Evolutionary conservation across 2,888 invertebrate species (phyloP).

Genomic region (Melanargia galathea): DNA sequence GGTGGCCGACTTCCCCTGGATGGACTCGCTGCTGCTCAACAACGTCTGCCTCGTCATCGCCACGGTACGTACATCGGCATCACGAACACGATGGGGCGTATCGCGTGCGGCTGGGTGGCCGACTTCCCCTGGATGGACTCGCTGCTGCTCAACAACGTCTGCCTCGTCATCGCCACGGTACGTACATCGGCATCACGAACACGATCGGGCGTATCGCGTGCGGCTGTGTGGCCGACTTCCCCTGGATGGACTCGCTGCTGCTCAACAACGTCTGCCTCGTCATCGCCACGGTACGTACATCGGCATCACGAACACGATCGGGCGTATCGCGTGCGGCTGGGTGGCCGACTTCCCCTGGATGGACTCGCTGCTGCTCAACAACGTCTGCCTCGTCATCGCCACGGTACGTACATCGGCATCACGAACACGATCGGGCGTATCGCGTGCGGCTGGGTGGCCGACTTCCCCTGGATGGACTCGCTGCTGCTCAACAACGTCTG

Average conservation of each 20-base stretch:
- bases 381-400: constrained; percentile 93
- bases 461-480: constrained; percentile 95
- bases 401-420: constrained; percentile 91
- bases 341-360: constrained; percentile 96
- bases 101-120: constrained; percentile 94
- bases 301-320: constrained; percentile 96
- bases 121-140: constrained; percentile 96
- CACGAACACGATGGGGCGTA: constrained; percentile 96
- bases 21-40: constrained; percentile 95
- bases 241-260: constrained; percentile 94
- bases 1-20: constrained; percentile 95
- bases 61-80: constrained; percentile 91
- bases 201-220: constrained; percentile 95
- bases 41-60: constrained; percentile 95
- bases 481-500: constrained; percentile 96
- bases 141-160: constrained; percentile 95
- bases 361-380: constrained; percentile 95
- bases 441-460: constrained; percentile 93
- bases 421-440: constrained; percentile 97
- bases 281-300: constrained; percentile 90
- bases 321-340: constrained; percentile 94
- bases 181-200: constrained; percentile 93
- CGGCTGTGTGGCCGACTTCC: constrained; percentile 95
- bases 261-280: constrained; percentile 97
- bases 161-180: constrained; percentile 94